These are phyloP conservation scores for Adineta ricciae DNA, from an alignment of 2,888 invertebrate genomes.

Conservation along the genomic window DNA sequence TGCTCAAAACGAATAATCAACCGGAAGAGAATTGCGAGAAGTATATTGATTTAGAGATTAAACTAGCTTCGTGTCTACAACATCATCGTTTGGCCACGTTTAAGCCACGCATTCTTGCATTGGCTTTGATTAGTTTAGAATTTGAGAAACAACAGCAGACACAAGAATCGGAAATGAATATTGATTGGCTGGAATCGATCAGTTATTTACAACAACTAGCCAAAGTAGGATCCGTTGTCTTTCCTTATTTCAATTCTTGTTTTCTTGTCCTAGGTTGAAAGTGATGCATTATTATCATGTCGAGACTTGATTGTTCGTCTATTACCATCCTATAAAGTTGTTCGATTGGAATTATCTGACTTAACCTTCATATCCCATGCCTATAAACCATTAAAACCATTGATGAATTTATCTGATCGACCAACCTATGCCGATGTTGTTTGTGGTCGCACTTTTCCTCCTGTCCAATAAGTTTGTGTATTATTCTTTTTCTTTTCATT, in stretches of 20 bases:
- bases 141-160: not conserved
- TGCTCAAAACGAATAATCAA: not conserved
- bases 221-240: not conserved
- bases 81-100: not conserved
- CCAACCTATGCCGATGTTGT: slow-evolving; percentile 18
- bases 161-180: not conserved
- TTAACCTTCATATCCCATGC: not conserved
- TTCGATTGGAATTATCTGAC: slow-evolving; percentile 1
- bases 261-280: not conserved
- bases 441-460: slow-evolving; percentile 2
- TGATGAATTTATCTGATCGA: slow-evolving; percentile 21
- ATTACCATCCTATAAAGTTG: slow-evolving; percentile 9
- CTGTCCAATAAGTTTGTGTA: not conserved
- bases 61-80: not conserved
- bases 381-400: not conserved
- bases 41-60: not conserved
- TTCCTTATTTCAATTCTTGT: not conserved
- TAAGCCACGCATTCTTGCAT: not conserved
- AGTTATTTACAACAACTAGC: slow-evolving; percentile 13
- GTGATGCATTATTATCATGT: slow-evolving; percentile 15
- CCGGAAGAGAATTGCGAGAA: not conserved
- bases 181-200: not conserved
- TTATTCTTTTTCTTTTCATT: not conserved
- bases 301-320: not conserved
- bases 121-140: not conserved